Percentiles rank a stretch among this genome's conserved stretches.
These are phyloP conservation scores for Acanthis flammea DNA, from an alignment of 2,797 vertebrate genomes.

Conservation along the genomic window DNA sequence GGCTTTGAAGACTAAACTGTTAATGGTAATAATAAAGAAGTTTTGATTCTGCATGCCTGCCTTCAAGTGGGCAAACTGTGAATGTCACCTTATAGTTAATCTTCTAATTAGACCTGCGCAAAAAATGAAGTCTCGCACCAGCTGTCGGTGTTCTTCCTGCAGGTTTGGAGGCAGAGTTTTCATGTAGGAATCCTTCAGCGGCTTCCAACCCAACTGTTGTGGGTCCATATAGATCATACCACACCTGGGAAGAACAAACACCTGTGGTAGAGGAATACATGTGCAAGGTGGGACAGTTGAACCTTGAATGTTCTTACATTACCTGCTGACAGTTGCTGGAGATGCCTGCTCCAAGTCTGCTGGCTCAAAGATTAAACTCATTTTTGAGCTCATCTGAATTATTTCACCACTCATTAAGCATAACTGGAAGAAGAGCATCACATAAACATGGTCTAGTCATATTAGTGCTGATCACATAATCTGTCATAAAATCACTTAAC, in stretches of 20 bases:
- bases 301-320: not conserved
- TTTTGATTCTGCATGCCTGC: not conserved
- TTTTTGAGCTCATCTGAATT: conserved; percentile 94
- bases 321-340: conserved; percentile 95
- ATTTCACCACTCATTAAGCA: conserved; percentile 97
- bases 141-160: conserved; percentile 76
- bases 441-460: not conserved
- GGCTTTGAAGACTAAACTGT: not conserved
- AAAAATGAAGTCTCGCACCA: conserved; percentile 76
- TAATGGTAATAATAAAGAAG: not conserved
- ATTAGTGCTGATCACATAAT: not conserved
- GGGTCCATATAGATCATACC: conserved; percentile 98
- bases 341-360: conserved; percentile 93
- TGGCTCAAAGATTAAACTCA: conserved; percentile 94
- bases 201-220: conserved; percentile 89
- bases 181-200: conserved; percentile 91
- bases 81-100: not conserved
- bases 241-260: conserved; percentile 78
- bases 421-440: conserved; percentile 76
- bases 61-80: not conserved
- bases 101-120: not conserved
- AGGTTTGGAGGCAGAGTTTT: conserved; percentile 82
- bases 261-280: not conserved
- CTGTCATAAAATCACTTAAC: not conserved
- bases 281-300: not conserved